Evolutionary conservation across 2,888 invertebrate species (phyloP), one percentile per base, ranked within the genome.

Genomic region (Zele albiditarsus): DNA sequence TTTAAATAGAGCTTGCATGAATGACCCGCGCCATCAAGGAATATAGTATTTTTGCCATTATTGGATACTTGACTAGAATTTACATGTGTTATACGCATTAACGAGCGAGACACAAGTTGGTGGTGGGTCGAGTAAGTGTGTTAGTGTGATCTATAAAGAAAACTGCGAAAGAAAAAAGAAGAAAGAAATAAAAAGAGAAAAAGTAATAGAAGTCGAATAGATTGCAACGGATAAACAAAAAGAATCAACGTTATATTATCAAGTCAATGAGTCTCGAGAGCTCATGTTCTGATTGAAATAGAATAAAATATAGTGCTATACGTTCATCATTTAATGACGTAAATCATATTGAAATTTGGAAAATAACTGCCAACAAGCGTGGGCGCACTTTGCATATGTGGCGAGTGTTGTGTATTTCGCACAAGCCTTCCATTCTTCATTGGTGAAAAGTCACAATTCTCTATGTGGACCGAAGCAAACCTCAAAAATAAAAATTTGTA

Each of bases 391-490:
- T 63, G 63, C 31, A 63, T 31, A 38, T 33, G 63, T 63, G 16
- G 46, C 31, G 60, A 62, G 46, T 27, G 60, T 63, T 27, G 20
- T 42, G 14, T 62, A 42, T 62, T 28, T 42, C n/a, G 16, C 49
- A 28, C 53, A 68, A 49, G 53, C 68, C 33, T 68, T 68, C 49
- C 10, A 49, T 62, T 71, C 28, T 46, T 46, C 62, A 46, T 23
- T 71, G 62, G 27, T 8, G 27, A 60, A 46, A 62, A 58, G 16
- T 42, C 27, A 25, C 27, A 80, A 67, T 78, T 85, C 85, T 86
- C 84, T 87, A 87, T 87, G 87, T 84, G 84, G 86, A 83, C 83
- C 84, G 76, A 82, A 82, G 82, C 76, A 83, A 84, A 81, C 81
- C 80, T 77, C 80, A 82, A 79, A 80, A 80, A 80, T 82, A 83